Evolutionary conservation across 2,113 vertebrate species (phyloP).

Genomic region (Leiothrix lutea): DNA sequence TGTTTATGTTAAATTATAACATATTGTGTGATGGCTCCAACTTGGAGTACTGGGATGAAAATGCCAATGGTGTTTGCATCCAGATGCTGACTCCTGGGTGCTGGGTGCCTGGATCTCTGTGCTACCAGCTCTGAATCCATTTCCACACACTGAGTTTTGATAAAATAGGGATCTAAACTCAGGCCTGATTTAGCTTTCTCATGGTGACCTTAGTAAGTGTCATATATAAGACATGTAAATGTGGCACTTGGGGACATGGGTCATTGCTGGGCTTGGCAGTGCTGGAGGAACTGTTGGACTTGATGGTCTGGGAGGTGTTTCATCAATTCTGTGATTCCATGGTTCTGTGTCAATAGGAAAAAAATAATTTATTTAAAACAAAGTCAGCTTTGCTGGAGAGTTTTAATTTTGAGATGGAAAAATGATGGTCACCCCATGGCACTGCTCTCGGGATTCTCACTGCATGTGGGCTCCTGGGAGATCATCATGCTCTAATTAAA

Average conservation of each 20-base stretch:
- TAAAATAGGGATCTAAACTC: background rate
- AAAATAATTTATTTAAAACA: background rate
- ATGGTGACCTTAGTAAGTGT: background rate
- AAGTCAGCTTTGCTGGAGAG: background rate
- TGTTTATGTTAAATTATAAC: background rate
- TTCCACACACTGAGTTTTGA: background rate
- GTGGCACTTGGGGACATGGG: background rate
- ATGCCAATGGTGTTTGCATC: background rate
- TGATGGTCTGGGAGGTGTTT: background rate
- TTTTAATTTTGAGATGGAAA: background rate
- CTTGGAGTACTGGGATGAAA: background rate
- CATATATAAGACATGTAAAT: background rate
- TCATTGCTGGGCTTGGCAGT: background rate
- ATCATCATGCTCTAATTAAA: background rate
- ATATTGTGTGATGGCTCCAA: background rate
- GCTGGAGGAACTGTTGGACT: background rate
- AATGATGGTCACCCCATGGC: background rate
- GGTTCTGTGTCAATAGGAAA: background rate
- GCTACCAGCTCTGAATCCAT: background rate
- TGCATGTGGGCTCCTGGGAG: background rate
- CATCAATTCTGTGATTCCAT: background rate
- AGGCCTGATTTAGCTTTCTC: background rate
- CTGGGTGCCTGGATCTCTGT: background rate
- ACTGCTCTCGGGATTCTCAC: background rate
- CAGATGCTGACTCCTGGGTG: background rate